Evolutionary conservation across 2,797 vertebrate species (phyloP).

Genomic region (Loriculus beryllinus): DNA sequence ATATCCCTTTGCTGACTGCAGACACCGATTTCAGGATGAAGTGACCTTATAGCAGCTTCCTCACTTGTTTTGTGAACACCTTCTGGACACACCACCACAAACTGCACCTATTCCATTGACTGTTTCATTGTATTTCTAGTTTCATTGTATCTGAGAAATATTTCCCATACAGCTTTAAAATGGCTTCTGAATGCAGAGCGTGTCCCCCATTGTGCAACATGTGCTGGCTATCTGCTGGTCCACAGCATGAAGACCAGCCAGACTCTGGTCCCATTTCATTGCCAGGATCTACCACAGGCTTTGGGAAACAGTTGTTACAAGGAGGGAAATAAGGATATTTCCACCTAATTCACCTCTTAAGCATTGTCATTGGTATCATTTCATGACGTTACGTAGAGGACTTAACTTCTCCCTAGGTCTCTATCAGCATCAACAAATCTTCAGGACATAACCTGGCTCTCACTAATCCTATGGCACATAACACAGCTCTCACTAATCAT

Average conservation of each 20-base stretch:
- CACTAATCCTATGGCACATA: accelerated
- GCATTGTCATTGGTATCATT: not conserved
- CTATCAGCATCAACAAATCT: not conserved
- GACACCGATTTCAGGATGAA: not conserved
- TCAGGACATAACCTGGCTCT: not conserved
- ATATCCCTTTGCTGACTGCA: not conserved
- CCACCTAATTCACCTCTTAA: not conserved
- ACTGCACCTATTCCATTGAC: not conserved
- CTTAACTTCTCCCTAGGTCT: constrained; percentile 3
- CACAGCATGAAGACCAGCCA: not conserved
- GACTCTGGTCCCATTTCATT: not conserved
- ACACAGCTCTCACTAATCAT: not conserved
- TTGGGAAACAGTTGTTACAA: not conserved
- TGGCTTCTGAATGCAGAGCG: not conserved
- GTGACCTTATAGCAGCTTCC: not conserved
- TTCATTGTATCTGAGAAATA: not conserved
- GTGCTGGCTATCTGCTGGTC: not conserved
- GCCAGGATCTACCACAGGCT: not conserved
- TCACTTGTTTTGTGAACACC: not conserved
- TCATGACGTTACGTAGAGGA: not conserved
- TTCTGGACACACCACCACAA: not conserved
- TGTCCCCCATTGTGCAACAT: accelerated
- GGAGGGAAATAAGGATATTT: not conserved
- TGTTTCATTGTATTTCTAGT: not conserved
- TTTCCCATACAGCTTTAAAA: not conserved